These are phyloP conservation scores for Enchytraeus crypticus DNA, from an alignment of 2,888 invertebrate species.

Conservation along the genomic window DNA sequence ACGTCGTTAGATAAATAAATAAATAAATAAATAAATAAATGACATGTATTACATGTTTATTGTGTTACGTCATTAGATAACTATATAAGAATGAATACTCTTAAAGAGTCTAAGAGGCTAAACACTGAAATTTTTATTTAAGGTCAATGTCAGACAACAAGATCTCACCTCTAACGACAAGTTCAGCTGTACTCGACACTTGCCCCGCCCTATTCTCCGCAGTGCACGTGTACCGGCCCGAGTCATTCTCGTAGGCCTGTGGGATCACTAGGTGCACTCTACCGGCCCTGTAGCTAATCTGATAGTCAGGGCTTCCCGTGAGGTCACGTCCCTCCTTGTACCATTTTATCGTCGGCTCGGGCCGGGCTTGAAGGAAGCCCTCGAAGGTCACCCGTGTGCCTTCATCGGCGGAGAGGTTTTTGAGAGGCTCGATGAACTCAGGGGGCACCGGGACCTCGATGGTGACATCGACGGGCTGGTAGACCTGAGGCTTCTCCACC, in stretches of 20 bases:
- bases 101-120: too few relatives aligned
- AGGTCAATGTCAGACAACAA: too few relatives aligned
- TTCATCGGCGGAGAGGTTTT: constrained; percentile 77
- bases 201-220: constrained; percentile 72
- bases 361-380: constrained; percentile 75
- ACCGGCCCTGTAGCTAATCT: constrained; percentile 53
- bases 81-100: too few relatives aligned
- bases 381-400: constrained; percentile 86
- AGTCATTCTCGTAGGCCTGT: constrained; percentile 55
- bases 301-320: constrained; percentile 46
- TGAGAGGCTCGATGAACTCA: constrained; percentile 59
- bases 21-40: too few relatives aligned
- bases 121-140: too few relatives aligned
- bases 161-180: constrained; percentile 62
- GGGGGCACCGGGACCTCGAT: constrained; percentile 46
- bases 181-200: constrained; percentile 63
- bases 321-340: constrained; percentile 35
- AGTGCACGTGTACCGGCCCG: constrained; percentile 70
- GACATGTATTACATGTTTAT: too few relatives aligned
- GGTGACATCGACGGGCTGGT: constrained; percentile 43
- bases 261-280: constrained; percentile 62
- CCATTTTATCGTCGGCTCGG: constrained; percentile 77
- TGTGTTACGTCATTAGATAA: too few relatives aligned
- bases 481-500: constrained; percentile 18
- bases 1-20: too few relatives aligned